These are phyloP conservation scores for Aphidius gifuensis DNA, from an alignment of 1,140 invertebrate species.

Conservation along the genomic window DNA sequence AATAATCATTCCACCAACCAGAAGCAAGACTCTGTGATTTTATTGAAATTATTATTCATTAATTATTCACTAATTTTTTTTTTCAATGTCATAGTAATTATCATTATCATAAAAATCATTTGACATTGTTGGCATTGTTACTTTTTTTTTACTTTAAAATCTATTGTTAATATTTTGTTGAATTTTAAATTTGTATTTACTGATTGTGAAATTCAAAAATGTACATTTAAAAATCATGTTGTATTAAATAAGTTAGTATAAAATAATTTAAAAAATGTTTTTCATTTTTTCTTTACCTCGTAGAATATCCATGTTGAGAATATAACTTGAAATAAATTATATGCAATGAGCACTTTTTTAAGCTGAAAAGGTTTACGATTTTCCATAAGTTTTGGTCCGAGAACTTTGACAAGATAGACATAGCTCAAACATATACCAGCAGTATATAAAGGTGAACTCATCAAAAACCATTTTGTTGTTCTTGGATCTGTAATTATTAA, in stretches of 20 bases:
- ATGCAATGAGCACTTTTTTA: constrained; percentile 72
- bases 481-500: constrained; percentile 64
- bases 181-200: not conserved
- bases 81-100: constrained; percentile 14
- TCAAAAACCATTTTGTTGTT: constrained; percentile 80
- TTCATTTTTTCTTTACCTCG: constrained; percentile 60
- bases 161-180: no score
- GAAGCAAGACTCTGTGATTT: constrained; percentile 63
- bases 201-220: constrained; percentile 7
- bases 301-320: constrained; percentile 81
- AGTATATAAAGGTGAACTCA: constrained; percentile 80
- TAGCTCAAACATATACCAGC: constrained; percentile 73
- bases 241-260: constrained; percentile 1
- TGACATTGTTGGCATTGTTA: no score
- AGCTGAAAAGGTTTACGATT: constrained; percentile 81
- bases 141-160: no score
- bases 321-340: constrained; percentile 83
- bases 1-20: constrained; percentile 75
- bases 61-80: constrained; percentile 31
- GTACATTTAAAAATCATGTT: not conserved
- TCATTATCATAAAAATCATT: no score
- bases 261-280: not conserved
- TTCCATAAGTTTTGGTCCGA: constrained; percentile 82
- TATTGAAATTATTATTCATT: constrained; percentile 31
- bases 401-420: constrained; percentile 72